Evolutionary conservation across 2,888 invertebrate genomes (phyloP).

Genomic region (Candidula unifasciata): DNA sequence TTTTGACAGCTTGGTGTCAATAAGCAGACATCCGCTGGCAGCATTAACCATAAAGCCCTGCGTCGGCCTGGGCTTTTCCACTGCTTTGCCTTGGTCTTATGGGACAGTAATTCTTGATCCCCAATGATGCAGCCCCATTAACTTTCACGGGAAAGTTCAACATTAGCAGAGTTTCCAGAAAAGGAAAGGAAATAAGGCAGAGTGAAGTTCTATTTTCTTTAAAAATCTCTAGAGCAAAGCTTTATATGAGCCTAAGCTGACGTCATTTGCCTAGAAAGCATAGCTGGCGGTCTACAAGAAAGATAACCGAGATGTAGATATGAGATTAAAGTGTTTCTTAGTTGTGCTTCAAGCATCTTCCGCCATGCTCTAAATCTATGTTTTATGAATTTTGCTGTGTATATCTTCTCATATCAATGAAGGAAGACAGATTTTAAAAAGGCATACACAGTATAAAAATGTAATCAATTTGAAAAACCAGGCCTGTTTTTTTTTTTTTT

Average conservation of each 20-base stretch:
- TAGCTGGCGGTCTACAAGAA: background rate
- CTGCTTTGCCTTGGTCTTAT: slow-evolving; percentile 9
- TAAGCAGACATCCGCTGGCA: background rate
- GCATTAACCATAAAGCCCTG: background rate
- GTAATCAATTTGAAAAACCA: no score
- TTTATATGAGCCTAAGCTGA: background rate
- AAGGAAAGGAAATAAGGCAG: background rate
- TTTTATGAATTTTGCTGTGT: no score
- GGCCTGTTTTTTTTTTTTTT: no score
- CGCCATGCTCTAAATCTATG: background rate
- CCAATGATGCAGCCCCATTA: slow-evolving; percentile 22
- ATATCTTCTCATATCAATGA: no score
- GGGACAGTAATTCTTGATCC: slow-evolving; percentile 31
- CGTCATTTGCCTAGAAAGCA: background rate
- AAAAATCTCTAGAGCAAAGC: background rate
- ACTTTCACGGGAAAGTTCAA: slow-evolving; percentile 24
- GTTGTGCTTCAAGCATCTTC: background rate
- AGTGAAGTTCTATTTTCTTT: background rate
- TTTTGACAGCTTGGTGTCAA: slow-evolving; percentile 3
- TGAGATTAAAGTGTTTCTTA: background rate
- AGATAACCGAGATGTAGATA: background rate
- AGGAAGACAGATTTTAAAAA: no score
- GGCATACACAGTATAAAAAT: no score
- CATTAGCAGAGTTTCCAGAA: slow-evolving; percentile 12
- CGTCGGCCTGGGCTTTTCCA: slow-evolving; percentile 1